phyloP scores from a whole-genome alignment of 2,888 invertebrate genomes.

The Toxonevra muliebris region DNA sequence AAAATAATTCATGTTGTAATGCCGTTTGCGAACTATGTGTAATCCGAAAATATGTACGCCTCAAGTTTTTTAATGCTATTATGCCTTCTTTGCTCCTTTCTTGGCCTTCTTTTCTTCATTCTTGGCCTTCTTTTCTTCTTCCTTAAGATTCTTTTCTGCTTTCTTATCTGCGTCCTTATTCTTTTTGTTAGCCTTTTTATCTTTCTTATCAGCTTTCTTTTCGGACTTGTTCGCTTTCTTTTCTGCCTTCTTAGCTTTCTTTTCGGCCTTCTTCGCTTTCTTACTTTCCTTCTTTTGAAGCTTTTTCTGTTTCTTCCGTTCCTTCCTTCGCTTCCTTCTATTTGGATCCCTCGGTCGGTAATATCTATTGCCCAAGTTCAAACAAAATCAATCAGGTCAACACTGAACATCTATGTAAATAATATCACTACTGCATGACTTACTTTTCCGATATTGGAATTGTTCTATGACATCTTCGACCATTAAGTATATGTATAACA shows the following conservation, averaged over 20 bases:
- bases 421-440: neutral
- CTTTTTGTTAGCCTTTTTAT: conserved; percentile 6
- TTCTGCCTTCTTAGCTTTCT: neutral
- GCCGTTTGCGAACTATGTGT: no score
- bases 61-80: no score
- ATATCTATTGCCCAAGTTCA: conserved; percentile 7
- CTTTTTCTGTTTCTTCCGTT: neutral
- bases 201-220: no score
- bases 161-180: neutral
- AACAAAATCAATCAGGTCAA: conserved; percentile 2
- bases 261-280: neutral
- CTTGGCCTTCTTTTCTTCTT: neutral
- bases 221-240: no score
- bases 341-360: neutral
- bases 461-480: conserved; percentile 26
- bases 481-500: conserved; percentile 37
- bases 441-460: conserved; percentile 37
- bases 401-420: neutral
- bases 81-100: neutral
- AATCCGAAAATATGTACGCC: no score
- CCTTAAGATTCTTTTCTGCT: conserved; percentile 7
- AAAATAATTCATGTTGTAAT: no score
- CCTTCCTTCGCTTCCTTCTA: neutral
- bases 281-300: neutral
- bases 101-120: neutral